Base-by-base conservation (phyloP, 1,140 invertebrate genomes). In the Dendrolimus punctatus region DNA sequence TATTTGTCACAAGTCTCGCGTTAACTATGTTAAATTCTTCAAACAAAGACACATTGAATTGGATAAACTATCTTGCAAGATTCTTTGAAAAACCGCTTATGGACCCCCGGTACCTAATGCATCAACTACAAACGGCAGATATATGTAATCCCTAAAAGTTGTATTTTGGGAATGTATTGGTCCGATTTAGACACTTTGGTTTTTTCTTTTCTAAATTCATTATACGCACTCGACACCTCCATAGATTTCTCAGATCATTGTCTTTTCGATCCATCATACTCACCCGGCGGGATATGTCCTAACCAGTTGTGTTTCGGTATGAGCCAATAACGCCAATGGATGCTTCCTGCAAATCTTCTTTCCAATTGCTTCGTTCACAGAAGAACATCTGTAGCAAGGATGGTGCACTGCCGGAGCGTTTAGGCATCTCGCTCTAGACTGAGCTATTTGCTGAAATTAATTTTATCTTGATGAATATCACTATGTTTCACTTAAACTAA, bases 291-390 rank as follows among this genome's bases (percentile, higher is more conserved):
- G 96, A 87, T 98, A 98, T 0, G 95, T 96, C 57, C 96, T 87
- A 72, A 98, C 95, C 4, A 98, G 87, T 69, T 98, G 96, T 0
- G 93, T 95, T 68, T 97, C 95, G 0, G 95, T 95, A 76, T 98
- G 95, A 0, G 94, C 92, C 0, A 96, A 87, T 0, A 95, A 87
- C 0, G 92, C 92, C 1, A 94, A 79, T 0, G 96, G 94, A 67
- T 96, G 95, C 64, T 97, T 96, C 2, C 96, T 87, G 74, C 95
- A 97, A 10, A 98, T 90, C 74, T 97, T 96, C 77, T 97, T 97
- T 0, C 95, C 95, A 0, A 94, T 93, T 54, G 93, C 96, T 76
- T 99, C 97, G 73, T 98, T 97, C 4, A 98, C 88, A 0, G 96
- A 98, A 0, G 95, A 97, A 53, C 96, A 96, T 61, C 96, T 92